phyloP scores from a whole-genome alignment of 2,888 invertebrate genomes.

The Aporophyla lueneburgensis region DNA sequence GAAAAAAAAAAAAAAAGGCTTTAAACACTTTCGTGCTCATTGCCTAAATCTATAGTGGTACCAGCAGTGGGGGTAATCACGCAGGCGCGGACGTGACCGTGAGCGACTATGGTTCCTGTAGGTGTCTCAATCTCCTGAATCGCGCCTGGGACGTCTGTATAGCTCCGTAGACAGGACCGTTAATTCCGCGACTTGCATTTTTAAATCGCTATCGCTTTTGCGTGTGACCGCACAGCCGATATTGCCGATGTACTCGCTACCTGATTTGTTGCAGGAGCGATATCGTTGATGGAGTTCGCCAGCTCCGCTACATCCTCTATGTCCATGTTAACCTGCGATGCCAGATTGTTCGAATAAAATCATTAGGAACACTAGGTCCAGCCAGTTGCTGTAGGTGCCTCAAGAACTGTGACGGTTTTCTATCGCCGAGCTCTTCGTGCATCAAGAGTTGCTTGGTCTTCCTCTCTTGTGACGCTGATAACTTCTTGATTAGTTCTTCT shows the following conservation, averaged over 20 bases:
- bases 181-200: not conserved
- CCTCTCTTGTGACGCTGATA: conserved; percentile 3
- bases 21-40: conserved; percentile 3
- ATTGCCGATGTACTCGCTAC: conserved; percentile 14
- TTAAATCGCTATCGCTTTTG: conserved; percentile 3
- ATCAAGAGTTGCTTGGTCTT: not conserved
- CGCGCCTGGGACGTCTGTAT: not conserved
- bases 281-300: conserved; percentile 38
- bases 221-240: not conserved
- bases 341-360: conserved; percentile 17
- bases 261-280: conserved; percentile 14
- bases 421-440: conserved; percentile 16
- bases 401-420: too few species aligned
- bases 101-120: too few species aligned
- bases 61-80: too few species aligned
- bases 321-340: conserved; percentile 32
- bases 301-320: conserved; percentile 9
- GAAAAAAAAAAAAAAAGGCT: too few species aligned
- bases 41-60: too few species aligned
- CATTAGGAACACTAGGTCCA: not conserved
- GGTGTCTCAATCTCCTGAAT: too few species aligned
- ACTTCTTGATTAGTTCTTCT: not conserved
- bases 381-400: not conserved
- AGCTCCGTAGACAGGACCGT: not conserved
- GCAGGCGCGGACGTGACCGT: too few species aligned